A percentile compares a stretch with the other conserved stretches of the same genome.
Conservation (phyloP, 2,888 invertebrate species). For the Habroteleia sp. region DNA sequence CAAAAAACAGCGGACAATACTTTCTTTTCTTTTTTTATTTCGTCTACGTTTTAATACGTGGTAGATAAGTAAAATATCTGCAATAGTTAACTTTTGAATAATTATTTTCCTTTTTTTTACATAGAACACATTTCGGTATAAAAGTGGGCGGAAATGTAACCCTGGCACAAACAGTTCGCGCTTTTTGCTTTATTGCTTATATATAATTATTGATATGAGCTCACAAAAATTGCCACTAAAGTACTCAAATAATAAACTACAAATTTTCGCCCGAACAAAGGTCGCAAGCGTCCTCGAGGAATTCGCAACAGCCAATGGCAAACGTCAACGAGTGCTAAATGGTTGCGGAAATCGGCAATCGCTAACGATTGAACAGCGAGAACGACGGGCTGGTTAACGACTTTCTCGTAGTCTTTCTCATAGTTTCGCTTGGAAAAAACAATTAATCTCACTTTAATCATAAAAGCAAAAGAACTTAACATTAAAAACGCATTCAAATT, state of each 20-base stretch:
- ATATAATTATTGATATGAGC: no score
- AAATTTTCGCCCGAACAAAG: neutral
- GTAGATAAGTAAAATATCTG: constrained; percentile 12
- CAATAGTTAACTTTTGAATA: constrained; percentile 16
- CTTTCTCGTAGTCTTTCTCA: no score
- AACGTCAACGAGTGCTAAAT: constrained; percentile 16
- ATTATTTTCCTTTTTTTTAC: neutral
- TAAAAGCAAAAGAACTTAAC: constrained; percentile 4
- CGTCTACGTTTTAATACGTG: constrained; percentile 8
- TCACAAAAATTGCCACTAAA: no score
- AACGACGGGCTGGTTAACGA: no score
- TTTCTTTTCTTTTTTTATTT: constrained; percentile 4
- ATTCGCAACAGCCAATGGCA: constrained; percentile 10
- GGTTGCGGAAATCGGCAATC: constrained; percentile 15
- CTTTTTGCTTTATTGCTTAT: no score
- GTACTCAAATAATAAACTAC: no score
- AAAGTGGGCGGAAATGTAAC: no score
- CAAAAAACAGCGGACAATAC: constrained; percentile 36
- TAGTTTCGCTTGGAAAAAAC: no score
- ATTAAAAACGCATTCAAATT: constrained; percentile 2
- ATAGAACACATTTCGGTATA: constrained; percentile 24
- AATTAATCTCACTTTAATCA: constrained; percentile 14
- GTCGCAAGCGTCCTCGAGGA: constrained; percentile 8
- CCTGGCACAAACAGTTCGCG: no score
- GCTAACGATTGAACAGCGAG: no score